A percentile compares a stretch with the other conserved stretches of the same genome.
Evolutionary conservation across 2,888 invertebrate species (phyloP).

Genomic region (Acanthoscelides obtectus): DNA sequence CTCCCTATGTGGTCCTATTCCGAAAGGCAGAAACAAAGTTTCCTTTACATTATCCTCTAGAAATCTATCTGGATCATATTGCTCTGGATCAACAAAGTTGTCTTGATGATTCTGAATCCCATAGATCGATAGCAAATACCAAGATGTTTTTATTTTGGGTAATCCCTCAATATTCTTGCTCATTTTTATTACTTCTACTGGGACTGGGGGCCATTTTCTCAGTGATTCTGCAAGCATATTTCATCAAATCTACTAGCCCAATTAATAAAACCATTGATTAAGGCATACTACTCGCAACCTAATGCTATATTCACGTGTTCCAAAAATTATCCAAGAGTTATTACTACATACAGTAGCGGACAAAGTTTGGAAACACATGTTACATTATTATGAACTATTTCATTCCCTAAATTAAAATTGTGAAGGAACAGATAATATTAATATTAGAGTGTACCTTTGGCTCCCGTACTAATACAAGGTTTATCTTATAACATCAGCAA

Average conservation of each 20-base stretch:
- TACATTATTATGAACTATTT: too few species aligned
- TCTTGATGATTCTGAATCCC: constrained; percentile 28
- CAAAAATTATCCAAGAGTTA: too few species aligned
- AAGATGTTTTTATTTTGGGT: constrained; percentile 16
- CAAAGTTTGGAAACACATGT: too few species aligned
- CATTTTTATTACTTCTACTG: constrained; percentile 13
- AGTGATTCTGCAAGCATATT: constrained; percentile 26
- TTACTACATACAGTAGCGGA: too few species aligned
- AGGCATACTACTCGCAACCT: too few species aligned
- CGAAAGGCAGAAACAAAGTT: constrained; percentile 26
- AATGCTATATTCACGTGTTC: too few species aligned
- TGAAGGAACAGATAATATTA: too few species aligned
- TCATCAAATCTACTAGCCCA: background rate
- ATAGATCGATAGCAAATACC: constrained; percentile 24
- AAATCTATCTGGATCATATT: constrained; percentile 31
- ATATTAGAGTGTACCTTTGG: too few species aligned
- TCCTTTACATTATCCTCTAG: constrained; percentile 18
- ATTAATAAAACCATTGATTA: too few species aligned
- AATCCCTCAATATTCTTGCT: constrained; percentile 6
- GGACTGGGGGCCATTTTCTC: constrained; percentile 29
- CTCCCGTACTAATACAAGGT: too few species aligned
- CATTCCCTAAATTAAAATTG: too few species aligned
- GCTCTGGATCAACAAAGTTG: constrained; percentile 27
- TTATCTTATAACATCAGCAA: too few species aligned
- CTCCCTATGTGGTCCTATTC: constrained; percentile 12